phyloP scores from a whole-genome alignment of 2,113 vertebrate genomes.

The Pyrgilauda ruficollis region DNA sequence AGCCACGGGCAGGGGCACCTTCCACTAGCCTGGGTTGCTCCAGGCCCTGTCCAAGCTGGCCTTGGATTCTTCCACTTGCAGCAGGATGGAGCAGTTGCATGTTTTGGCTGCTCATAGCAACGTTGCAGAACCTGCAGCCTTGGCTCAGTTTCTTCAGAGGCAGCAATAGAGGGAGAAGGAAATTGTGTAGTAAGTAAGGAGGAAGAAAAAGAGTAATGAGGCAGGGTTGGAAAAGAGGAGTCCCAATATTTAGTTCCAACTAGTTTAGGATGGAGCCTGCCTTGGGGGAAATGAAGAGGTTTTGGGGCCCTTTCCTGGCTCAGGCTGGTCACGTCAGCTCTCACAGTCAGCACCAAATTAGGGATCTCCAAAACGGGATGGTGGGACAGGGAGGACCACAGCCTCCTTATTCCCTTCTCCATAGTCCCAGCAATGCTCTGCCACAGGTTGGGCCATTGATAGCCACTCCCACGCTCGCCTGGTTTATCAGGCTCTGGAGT shows the following conservation, averaged over 20 bases:
- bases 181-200: background rate
- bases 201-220: background rate
- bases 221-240: background rate
- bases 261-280: background rate
- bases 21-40: background rate
- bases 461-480: background rate
- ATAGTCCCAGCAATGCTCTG: rapidly evolving
- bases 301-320: background rate
- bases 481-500: background rate
- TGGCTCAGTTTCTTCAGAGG: background rate
- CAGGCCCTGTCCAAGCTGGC: background rate
- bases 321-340: background rate
- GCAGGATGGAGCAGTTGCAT: background rate
- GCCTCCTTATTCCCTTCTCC: background rate
- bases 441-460: rapidly evolving
- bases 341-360: background rate
- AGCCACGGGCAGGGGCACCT: background rate
- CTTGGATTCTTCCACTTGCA: background rate
- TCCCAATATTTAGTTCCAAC: background rate
- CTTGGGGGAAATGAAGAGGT: background rate
- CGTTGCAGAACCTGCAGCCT: background rate
- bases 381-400: background rate
- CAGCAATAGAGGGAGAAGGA: background rate
- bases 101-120: background rate
- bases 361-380: background rate